Percentiles rank a stretch among this genome's conserved stretches.
These are phyloP conservation scores for Eulemur mongoz DNA, from an alignment of 2,797 vertebrate genomes.

Conservation along the genomic window DNA sequence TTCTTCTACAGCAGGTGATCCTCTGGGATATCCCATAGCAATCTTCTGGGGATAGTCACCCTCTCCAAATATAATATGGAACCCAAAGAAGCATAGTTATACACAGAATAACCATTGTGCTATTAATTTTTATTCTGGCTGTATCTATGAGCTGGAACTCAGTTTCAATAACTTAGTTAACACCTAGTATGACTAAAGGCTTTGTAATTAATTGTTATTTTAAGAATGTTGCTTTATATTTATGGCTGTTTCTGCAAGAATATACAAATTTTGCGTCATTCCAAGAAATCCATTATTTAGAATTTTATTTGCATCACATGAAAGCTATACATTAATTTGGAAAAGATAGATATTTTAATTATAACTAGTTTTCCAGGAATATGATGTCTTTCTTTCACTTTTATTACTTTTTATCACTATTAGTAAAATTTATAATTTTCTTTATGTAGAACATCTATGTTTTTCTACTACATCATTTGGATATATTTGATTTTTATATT, in stretches of 20 bases:
- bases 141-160: background rate
- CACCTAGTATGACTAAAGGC: background rate
- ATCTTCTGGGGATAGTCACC: background rate
- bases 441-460: background rate
- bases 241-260: background rate
- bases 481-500: background rate
- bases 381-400: background rate
- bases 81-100: background rate
- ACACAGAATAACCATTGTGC: background rate
- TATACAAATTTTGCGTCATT: background rate
- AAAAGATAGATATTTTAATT: background rate
- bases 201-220: background rate
- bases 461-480: background rate
- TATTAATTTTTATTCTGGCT: background rate
- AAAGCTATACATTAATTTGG: background rate
- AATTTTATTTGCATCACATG: background rate
- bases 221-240: background rate
- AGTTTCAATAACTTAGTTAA: background rate
- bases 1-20: too few species aligned
- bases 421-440: background rate
- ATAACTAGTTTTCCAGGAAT: background rate
- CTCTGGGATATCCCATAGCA: background rate
- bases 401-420: background rate
- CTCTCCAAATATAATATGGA: background rate
- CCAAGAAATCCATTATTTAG: background rate